These are phyloP conservation scores for Aurelia aurita DNA, from an alignment of 30 jellyfish, hydroid and myxozoan species.

Conservation along the genomic window DNA sequence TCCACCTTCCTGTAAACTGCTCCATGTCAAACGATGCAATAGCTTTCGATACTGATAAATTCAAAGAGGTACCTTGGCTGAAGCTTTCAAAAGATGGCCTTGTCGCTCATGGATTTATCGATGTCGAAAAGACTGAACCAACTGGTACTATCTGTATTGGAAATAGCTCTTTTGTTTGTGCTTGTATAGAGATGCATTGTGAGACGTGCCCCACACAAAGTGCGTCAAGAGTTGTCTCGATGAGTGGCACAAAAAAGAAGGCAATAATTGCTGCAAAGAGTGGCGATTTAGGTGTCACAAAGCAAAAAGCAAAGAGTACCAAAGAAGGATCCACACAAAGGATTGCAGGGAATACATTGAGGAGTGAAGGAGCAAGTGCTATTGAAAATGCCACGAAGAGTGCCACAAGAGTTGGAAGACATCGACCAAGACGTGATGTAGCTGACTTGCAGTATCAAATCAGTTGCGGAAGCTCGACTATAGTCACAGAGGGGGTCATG, in stretches of 20 bases:
- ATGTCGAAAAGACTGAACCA: not conserved
- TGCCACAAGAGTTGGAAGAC: not conserved
- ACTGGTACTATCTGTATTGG: conserved; percentile 3
- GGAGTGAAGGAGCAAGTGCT: too few species aligned
- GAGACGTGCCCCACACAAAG: too few species aligned
- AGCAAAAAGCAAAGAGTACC: too few species aligned
- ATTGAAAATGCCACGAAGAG: not conserved
- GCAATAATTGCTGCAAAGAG: too few species aligned
- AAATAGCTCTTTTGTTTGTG: not conserved
- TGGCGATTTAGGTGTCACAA: too few species aligned
- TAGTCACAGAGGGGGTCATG: conserved; percentile 16
- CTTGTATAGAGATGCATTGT: not conserved
- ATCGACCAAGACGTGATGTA: conserved; percentile 4
- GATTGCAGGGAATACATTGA: too few species aligned
- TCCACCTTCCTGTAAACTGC: not conserved
- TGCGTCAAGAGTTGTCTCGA: too few species aligned
- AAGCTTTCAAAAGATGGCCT: conserved; percentile 6
- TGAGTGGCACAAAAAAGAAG: too few species aligned
- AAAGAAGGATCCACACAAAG: too few species aligned
- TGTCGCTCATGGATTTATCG: not conserved
- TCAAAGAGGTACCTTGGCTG: not conserved
- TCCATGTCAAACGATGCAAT: not conserved
- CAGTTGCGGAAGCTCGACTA: conserved; percentile 7
- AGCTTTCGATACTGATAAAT: not conserved
- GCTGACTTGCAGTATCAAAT: not conserved